Evolutionary conservation across 2,797 vertebrate species (phyloP), one percentile per base, ranked within the genome.

Genomic region (Diplodus sargus): DNA sequence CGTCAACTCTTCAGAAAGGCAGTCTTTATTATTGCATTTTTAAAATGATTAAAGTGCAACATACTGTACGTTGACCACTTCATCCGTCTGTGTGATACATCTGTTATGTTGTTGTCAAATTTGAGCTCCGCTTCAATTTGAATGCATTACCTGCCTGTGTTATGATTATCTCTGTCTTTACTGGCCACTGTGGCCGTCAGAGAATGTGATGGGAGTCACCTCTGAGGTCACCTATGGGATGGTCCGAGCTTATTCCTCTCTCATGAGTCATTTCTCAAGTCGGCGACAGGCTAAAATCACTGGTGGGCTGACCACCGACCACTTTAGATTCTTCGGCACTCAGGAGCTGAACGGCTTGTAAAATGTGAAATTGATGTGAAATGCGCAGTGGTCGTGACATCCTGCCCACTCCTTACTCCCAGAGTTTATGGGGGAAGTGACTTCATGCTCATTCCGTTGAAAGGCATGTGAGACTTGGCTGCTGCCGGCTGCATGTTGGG

Each of bases 391-490:
- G 74, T 39, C 30, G 11, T 76, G 54, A 59, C 54, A 43, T 48
- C 23, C 72, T n/a, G 43, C 62, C 45, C 52, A 45, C 49, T 3
- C 14, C 48, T 43, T 34, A 13, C 72, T 71, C 80, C 79, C 75
- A 66, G 62, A 72, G 78, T 92, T 93, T 93, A 93, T 90, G 81
- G 84, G 90, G 91, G 93, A 92, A 92, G 86, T 94, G 90, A 95
- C 88, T 83, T 95, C 93, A 94, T 92, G 87, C 83, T 87, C 84
- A 65, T 80, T 89, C 83, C 82, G 93, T 91, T 86, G 86, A 92
- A 78, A 91, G 83, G 87, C 91, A 90, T 91, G 85, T 89, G 89
- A 86, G 85, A 70, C 76, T 66, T 75, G 87, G 78, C 86, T 75
- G 86, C 76, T 60, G 47, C 78, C 59, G 51, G 80, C 82, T 88